Conservation (phyloP, 1,140 invertebrate species). For the Mylabris phalerata region DNA sequence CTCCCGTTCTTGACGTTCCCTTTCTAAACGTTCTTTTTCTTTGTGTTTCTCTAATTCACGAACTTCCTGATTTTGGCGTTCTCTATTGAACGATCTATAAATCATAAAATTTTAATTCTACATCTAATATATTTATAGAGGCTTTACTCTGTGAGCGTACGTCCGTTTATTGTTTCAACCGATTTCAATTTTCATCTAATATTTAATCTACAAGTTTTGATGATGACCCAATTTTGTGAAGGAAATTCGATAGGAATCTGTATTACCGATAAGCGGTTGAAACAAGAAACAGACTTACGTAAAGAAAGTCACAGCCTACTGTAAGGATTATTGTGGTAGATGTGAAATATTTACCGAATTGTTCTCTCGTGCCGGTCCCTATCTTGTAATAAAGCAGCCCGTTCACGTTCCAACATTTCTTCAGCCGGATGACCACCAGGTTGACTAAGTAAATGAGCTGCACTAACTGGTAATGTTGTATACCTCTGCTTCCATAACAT, state of each 20-base stretch:
- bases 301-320: too few species aligned
- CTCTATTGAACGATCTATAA: slow-evolving; percentile 35
- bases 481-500: slow-evolving; percentile 41
- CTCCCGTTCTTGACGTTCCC: slow-evolving; percentile 43
- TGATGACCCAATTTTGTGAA: too few species aligned
- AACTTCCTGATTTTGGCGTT: slow-evolving; percentile 57
- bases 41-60: slow-evolving; percentile 55
- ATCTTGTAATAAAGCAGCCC: slow-evolving; percentile 33
- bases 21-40: slow-evolving; percentile 49
- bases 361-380: slow-evolving; percentile 34
- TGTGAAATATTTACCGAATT: slow-evolving; percentile 24
- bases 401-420: slow-evolving; percentile 56
- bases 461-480: slow-evolving; percentile 39
- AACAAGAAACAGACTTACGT: too few species aligned
- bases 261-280: too few species aligned
- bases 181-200: too few species aligned
- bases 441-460: slow-evolving; percentile 34
- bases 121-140: too few species aligned
- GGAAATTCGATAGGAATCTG: too few species aligned
- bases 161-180: too few species aligned
- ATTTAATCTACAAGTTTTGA: too few species aligned
- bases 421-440: slow-evolving; percentile 39
- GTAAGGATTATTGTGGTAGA: too few species aligned
- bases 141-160: too few species aligned
- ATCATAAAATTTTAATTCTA: too few species aligned